Evolutionary conservation across 2,888 invertebrate species (phyloP).

Genomic region (Dusona sp.): DNA sequence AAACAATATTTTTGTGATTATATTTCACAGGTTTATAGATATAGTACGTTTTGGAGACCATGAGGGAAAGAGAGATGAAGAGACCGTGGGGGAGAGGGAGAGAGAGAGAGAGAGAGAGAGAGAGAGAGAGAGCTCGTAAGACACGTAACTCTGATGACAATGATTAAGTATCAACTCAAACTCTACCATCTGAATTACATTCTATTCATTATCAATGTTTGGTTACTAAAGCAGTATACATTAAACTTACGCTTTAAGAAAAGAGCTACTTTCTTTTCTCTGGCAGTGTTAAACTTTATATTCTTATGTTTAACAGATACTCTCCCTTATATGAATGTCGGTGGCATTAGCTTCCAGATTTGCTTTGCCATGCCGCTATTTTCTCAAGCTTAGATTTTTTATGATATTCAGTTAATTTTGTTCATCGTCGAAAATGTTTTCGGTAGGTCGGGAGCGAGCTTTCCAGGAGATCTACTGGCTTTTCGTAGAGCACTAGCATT

Average conservation of each 20-base stretch:
- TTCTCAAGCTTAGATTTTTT: conserved; percentile 34
- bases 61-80: no score
- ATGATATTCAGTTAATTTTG: conserved; percentile 8
- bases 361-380: conserved; percentile 44
- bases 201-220: conserved; percentile 7
- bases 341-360: conserved; percentile 62
- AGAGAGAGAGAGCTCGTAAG: background rate
- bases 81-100: no score
- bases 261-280: conserved; percentile 45
- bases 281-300: conserved; percentile 76
- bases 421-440: conserved; percentile 14
- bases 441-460: conserved; percentile 6
- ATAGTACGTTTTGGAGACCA: background rate
- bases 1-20: background rate
- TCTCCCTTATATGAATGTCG: conserved; percentile 71
- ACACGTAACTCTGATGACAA: background rate
- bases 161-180: background rate
- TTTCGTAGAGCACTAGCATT: conserved; percentile 35
- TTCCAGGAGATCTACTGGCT: conserved; percentile 22
- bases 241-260: conserved; percentile 44
- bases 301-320: conserved; percentile 76
- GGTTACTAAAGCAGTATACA: conserved; percentile 46
- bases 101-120: no score
- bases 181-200: background rate
- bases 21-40: background rate